Conservation (phyloP, 2,888 invertebrate genomes). For the Cryptocheilus praepositus region DNA sequence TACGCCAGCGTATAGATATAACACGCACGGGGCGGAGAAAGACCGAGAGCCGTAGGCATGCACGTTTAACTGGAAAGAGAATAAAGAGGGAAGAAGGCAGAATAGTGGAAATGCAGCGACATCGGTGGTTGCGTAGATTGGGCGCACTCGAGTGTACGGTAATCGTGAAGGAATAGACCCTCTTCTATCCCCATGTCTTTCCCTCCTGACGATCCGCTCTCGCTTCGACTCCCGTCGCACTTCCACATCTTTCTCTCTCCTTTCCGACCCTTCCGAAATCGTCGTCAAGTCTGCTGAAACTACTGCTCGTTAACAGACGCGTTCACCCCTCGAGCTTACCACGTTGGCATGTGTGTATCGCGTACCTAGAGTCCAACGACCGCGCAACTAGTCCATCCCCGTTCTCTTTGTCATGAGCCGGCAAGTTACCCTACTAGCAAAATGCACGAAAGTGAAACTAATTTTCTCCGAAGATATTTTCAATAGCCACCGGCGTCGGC, state of each 20-base stretch:
- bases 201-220: constrained; percentile 30
- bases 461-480: no score
- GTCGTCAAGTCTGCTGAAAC: constrained; percentile 47
- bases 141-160: constrained; percentile 59
- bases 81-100: constrained; percentile 34
- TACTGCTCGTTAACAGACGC: constrained; percentile 57
- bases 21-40: constrained; percentile 3
- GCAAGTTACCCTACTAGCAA: constrained; percentile 29
- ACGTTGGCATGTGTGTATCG: constrained; percentile 32
- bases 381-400: constrained; percentile 32
- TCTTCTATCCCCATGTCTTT: constrained; percentile 19
- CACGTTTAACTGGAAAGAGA: constrained; percentile 23
- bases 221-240: constrained; percentile 20
- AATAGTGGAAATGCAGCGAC: constrained; percentile 47
- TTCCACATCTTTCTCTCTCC: constrained; percentile 24
- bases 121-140: constrained; percentile 57
- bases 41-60: not conserved
- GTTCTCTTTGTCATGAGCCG: constrained; percentile 22
- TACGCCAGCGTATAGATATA: not conserved
- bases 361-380: constrained; percentile 34
- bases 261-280: constrained; percentile 49
- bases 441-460: constrained; percentile 11
- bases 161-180: constrained; percentile 61
- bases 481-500: no score
- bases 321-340: constrained; percentile 33